Percentiles rank a stretch among this genome's conserved stretches.
phyloP scores from a whole-genome alignment of 2,797 vertebrate genomes.

The Chelidonichthys spinosus region DNA sequence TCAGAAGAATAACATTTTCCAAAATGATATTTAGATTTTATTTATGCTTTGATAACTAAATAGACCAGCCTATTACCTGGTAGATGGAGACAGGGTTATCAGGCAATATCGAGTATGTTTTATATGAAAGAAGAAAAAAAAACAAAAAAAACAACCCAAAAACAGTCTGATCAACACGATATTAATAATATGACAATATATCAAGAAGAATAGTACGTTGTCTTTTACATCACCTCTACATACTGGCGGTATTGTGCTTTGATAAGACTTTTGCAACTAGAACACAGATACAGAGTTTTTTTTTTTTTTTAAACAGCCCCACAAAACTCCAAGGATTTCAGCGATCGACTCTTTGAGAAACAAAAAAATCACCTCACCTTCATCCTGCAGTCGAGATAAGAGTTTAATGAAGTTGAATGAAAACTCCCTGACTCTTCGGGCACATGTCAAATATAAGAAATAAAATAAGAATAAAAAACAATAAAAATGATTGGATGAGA shows the following conservation, averaged over 20 bases:
- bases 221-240: slow-evolving; percentile 85
- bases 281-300: slow-evolving; percentile 78
- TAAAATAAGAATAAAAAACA: slow-evolving; percentile 8
- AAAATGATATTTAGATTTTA: slow-evolving; percentile 86
- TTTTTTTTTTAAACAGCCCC: slow-evolving; percentile 67
- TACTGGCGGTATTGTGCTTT: slow-evolving; percentile 87
- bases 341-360: slow-evolving; percentile 32
- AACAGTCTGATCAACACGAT: slow-evolving; percentile 76
- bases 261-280: slow-evolving; percentile 84
- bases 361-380: slow-evolving; percentile 23
- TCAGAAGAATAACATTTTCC: slow-evolving; percentile 61
- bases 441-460: slow-evolving; percentile 20
- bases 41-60: slow-evolving; percentile 85
- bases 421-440: slow-evolving; percentile 29
- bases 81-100: slow-evolving; percentile 79
- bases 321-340: slow-evolving; percentile 64
- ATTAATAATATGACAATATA: slow-evolving; percentile 83
- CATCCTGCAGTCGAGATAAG: slow-evolving; percentile 37
- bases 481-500: slow-evolving; percentile 12
- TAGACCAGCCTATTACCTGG: slow-evolving; percentile 82
- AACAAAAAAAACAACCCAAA: slow-evolving; percentile 33
- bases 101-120: slow-evolving; percentile 78
- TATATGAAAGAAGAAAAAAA: slow-evolving; percentile 72
- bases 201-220: slow-evolving; percentile 83
- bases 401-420: slow-evolving; percentile 54